A percentile compares a stretch with the other conserved stretches of the same genome.
Conservation (phyloP, 2,888 invertebrate genomes). For the Lottia gigantea region DNA sequence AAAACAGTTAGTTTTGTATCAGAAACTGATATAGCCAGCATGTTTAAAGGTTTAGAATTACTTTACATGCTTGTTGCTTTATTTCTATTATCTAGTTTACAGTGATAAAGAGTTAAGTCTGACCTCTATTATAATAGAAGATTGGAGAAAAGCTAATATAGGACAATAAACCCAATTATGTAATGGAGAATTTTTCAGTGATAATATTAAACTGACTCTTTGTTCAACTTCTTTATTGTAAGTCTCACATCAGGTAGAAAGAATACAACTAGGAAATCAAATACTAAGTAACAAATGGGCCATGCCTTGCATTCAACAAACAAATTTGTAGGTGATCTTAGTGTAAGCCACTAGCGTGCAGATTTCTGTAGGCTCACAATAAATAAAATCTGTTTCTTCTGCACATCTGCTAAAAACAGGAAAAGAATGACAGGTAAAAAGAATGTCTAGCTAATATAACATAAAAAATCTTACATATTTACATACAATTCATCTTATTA, state of each 20-base stretch:
- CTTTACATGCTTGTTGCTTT: constrained; percentile 11
- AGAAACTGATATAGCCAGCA: constrained; percentile 3
- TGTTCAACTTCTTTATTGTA: constrained; percentile 4
- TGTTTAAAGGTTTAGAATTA: constrained; percentile 5
- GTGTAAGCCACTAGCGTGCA: constrained; percentile 6
- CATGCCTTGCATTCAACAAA: constrained; percentile 10
- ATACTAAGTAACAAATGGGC: constrained; percentile 6
- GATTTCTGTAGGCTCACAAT: not conserved
- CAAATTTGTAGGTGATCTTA: constrained; percentile 8
- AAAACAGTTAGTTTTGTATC: constrained; percentile 7
- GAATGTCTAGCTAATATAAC: too few relatives aligned
- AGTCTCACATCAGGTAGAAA: too few relatives aligned
- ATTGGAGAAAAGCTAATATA: not conserved
- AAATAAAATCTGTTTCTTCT: constrained; percentile 4
- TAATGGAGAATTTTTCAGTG: constrained; percentile 1
- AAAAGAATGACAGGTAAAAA: too few relatives aligned
- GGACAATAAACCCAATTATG: constrained; percentile 5
- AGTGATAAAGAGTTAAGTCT: not conserved
- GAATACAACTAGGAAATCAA: not conserved
- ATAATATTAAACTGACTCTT: not conserved
- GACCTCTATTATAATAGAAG: not conserved
- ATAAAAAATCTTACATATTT: too few relatives aligned
- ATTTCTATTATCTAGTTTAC: not conserved
- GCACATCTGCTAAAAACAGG: too few relatives aligned
- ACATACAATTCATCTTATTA: too few relatives aligned